Evolutionary conservation across 2,888 invertebrate species (phyloP).

Genomic region (Athetis lepigone): DNA sequence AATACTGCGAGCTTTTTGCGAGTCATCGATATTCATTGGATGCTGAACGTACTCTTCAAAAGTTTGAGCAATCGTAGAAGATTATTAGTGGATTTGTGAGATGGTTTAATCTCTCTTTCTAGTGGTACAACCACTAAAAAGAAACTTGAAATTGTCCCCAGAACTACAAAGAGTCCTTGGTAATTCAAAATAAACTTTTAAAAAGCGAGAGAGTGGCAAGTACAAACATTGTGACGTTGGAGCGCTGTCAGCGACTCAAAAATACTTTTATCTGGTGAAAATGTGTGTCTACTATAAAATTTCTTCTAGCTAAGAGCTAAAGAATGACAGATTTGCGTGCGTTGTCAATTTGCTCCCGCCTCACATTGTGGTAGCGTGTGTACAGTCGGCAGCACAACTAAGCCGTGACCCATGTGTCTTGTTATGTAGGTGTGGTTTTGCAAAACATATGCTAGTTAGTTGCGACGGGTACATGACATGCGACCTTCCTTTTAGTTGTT

Average conservation of each 20-base stretch:
- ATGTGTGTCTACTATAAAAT: conserved; percentile 31
- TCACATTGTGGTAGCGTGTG: conserved; percentile 39
- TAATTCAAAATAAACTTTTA: not conserved
- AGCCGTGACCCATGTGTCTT: conserved; percentile 20
- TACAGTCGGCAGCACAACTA: conserved; percentile 44
- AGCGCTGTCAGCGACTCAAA: conserved; percentile 18
- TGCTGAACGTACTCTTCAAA: conserved; percentile 64
- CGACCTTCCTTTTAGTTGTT: not conserved
- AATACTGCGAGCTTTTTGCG: conserved; percentile 66
- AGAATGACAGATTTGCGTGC: conserved; percentile 58
- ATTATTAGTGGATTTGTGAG: conserved; percentile 26
- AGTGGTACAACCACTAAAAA: too few relatives aligned
- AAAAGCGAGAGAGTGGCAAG: not conserved
- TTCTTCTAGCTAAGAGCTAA: conserved; percentile 35
- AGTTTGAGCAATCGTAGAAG: conserved; percentile 46
- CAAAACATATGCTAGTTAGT: conserved; percentile 13
- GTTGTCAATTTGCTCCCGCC: conserved; percentile 51
- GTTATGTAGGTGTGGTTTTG: conserved; percentile 32
- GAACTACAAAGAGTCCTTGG: not conserved
- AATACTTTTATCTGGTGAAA: conserved; percentile 34
- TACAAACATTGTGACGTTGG: not conserved
- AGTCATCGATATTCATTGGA: conserved; percentile 77
- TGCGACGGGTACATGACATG: not conserved
- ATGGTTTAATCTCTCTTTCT: conserved; percentile 4
- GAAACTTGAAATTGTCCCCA: not conserved